Evolutionary conservation across 2,888 invertebrate species (phyloP), one percentile per base, ranked within the genome.

Genomic region (Ormyrus thymus): DNA sequence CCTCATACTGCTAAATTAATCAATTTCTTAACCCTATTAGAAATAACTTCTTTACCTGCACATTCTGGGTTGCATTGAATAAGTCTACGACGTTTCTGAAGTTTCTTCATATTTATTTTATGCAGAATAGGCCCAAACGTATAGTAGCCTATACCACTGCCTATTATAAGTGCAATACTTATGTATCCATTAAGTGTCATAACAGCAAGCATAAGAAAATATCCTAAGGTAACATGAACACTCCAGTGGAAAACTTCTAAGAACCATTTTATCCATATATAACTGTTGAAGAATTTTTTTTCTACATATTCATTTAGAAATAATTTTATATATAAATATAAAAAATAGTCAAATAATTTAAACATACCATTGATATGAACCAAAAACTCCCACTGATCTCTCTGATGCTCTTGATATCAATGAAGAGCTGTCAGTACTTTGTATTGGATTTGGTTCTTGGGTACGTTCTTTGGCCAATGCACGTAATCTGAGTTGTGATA

Each of bases 151-250:
- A 92, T 59, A 29, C 91, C 91, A 88, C 93, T 93, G 43, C 95
- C 95, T 74, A 94, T 89, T 6, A 93, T 91, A 70, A 94, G 92
- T 10, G 94, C 92, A 68, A 94, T 90, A 79, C 93, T 91, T 75
- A 95, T 89, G 85, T 94, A 94, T 46, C 92, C 93, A 89, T 95
- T 95, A 90, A 93, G 95, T 11, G 93, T 88, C 95, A 95, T 95
- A n/a, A 95, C 93, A 46, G 93, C 92, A 82, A 95, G 87, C 95
- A 95, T 95, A 46, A 95, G 90, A 71, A 95, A 87, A 89, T 95
- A 95, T 46, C 94, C 94, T 65, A 94, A 91, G 81, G 92, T 90
- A 84, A 92, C 93, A 86, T 93, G 93, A 62, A 90, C 76, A 82
- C 91, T 87, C 91, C 92, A 93, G 82, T 93, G 91, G 62, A 89